phyloP scores from a whole-genome alignment of 2,797 vertebrate species.

The Pempheris klunzingeri region DNA sequence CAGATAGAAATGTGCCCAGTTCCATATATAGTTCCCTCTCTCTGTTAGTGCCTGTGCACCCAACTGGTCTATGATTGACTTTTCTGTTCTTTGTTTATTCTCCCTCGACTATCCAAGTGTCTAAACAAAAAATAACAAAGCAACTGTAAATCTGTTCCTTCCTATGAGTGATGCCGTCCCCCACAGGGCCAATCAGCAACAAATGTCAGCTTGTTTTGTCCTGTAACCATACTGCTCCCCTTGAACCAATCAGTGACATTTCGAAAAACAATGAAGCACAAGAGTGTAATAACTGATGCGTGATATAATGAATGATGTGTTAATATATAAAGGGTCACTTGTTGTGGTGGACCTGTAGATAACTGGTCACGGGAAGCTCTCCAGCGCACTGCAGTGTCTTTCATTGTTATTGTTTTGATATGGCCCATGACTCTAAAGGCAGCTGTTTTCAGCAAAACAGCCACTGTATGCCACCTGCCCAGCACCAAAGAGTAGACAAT shows the following conservation, averaged over 20 bases:
- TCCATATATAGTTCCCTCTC: slow-evolving; percentile 4
- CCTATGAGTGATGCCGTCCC: slow-evolving; percentile 26
- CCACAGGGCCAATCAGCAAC: slow-evolving; percentile 54
- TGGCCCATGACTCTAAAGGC: neutral
- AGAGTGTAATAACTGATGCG: neutral
- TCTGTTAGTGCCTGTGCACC: neutral
- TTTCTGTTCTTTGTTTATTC: slow-evolving; percentile 36
- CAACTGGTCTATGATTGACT: slow-evolving; percentile 12
- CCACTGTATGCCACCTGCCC: no score
- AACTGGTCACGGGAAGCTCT: neutral
- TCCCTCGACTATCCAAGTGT: slow-evolving; percentile 23
- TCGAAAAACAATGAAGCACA: slow-evolving; percentile 9
- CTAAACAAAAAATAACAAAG: slow-evolving; percentile 52
- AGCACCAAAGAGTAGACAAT: no score
- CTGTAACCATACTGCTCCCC: neutral
- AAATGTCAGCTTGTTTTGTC: slow-evolving; percentile 41
- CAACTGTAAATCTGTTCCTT: slow-evolving; percentile 19
- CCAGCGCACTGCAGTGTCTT: neutral
- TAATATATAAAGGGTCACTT: neutral
- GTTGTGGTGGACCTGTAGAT: neutral
- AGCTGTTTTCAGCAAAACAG: no score
- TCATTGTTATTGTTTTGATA: neutral
- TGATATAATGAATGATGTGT: no score
- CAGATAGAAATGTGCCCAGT: slow-evolving; percentile 17
- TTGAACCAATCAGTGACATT: slow-evolving; percentile 34